These are phyloP conservation scores for Chionodraco myersi DNA, from an alignment of 2,113 vertebrate genomes.

Conservation along the genomic window DNA sequence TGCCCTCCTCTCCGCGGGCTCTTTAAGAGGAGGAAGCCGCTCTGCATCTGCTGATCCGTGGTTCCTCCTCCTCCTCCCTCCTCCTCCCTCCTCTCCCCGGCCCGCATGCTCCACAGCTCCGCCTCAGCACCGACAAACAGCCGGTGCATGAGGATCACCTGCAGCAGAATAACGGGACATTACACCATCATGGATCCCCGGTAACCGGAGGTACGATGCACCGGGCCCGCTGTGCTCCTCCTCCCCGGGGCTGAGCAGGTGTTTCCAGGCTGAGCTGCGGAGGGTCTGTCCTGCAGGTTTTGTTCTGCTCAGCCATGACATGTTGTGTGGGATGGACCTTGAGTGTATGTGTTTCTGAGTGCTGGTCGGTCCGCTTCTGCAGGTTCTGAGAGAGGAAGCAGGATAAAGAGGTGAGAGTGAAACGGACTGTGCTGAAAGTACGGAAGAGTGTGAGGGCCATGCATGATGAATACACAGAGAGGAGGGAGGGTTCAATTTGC, in stretches of 20 bases:
- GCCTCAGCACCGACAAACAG: not conserved
- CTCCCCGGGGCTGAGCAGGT: constrained; percentile 23
- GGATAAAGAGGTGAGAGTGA: constrained; percentile 31
- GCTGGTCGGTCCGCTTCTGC: not conserved
- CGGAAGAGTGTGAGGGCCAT: no score
- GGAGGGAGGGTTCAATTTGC: no score
- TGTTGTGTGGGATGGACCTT: constrained; percentile 24
- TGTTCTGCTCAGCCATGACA: constrained; percentile 20
- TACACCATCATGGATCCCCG: not conserved
- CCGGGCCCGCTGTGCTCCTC: not conserved
- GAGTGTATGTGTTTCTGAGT: not conserved
- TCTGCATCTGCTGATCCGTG: constrained; percentile 67
- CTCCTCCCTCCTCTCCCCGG: not conserved
- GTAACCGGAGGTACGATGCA: constrained; percentile 1
- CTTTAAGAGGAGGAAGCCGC: constrained; percentile 73
- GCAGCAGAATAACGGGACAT: not conserved
- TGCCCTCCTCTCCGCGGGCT: constrained; percentile 29
- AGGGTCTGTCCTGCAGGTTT: no score
- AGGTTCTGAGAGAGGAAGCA: constrained; percentile 16
- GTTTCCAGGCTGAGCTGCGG: constrained; percentile 21
- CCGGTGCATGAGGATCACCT: not conserved
- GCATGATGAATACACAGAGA: no score
- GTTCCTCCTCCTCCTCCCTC: constrained; percentile 29
- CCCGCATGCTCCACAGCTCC: constrained; percentile 26
- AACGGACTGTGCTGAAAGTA: not conserved